Base-by-base conservation (phyloP, 2,888 invertebrate genomes). In the Clivina fossor region DNA sequence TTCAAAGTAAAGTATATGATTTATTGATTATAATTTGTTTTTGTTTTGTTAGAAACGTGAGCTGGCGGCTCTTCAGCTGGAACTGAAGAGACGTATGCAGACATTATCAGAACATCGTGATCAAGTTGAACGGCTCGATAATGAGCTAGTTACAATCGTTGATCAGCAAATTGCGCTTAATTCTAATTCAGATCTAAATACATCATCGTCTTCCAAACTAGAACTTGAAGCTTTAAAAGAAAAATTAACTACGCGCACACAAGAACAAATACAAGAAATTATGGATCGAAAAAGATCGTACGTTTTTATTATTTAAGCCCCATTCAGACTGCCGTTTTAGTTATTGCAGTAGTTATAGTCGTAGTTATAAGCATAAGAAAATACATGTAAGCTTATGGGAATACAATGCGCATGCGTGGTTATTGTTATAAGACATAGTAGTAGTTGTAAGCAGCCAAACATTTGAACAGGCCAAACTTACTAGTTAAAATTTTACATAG, bases 61-160 rank as follows among this genome's bases (percentile, higher is more conserved):
- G 70, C 73, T 90, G 26, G 79, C 82, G 19, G 82, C 81, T 32
- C 64, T 90, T 49, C 89, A 89, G 68, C 80, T 79, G 2, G 84
- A 88, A 72, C 72, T 90, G 2, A 80, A 79, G 67, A 80, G 73
- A 53, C 82, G 80, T 65, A 84, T 81, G 64, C 79, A 76, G 66
- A 80, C 80, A 37, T 79, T 81, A 18, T 80, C 82, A 35, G 80
- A 83, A 18, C 81, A 83, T 60, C 81, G 83, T 58, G 80, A 77
- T 46, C 84, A 83, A 71, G 83, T 88, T 55, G 84, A 85, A 66
- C 77, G 81, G 63, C 77, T 90, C 64, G 87, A 88, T 66, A 82
- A 83, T 18, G 84, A 84, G 66, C 75, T 90, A 59, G 76, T 83
- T 44, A 76, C 84, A 53, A 77, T 89, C 38, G 81, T 81, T 28